Base-by-base conservation (phyloP, 2,113 vertebrate species). In the Myiopsitta monachus region DNA sequence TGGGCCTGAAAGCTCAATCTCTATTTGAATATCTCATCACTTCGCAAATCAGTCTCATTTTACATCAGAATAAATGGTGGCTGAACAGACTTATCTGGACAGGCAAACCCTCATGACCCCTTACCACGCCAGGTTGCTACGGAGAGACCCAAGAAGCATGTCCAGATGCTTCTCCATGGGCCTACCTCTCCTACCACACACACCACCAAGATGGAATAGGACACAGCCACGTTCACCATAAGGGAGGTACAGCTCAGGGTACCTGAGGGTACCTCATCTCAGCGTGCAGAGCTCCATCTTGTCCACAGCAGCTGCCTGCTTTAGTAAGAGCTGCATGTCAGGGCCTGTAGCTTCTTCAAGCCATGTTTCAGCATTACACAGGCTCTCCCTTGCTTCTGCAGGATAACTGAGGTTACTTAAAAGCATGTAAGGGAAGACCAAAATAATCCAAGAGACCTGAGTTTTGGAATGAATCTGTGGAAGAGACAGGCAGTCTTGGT, bases 41-140 rank as follows among this genome's bases (percentile, higher is more conserved):
- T 92, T 93, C 88, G 87, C 82, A 93, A 92, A 94, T 92, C 23
- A 46, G 31, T 15, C 88, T 90, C 57, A 19, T 83, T 93, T 88
- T 57, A 73, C n/a, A 55, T 26, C 38, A 28, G 69, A 86, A 75
- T 15, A 59, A 92, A 43, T 1, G 28, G 39, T 2, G 55, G 51
- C 36, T 86, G 92, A 95, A 90, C 67, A 94, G 76, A 83, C 83
- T 10, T 61, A 22, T 88, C 87, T 39, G 61, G 75, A 57, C 67
- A 52, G 54, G 61, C 69, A 57, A 63, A 92, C n/a, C 61, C 63
- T 61, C 51, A 3, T 1, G 39, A 54, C 88, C 68, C 63, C 83
- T 33, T 36, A 74, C 85, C 68, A 39, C 1, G 9, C 18, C 0
- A 1, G 57, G 49, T 0, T 12, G 52, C 26, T 3, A 21, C 1